Conservation (phyloP, 1,140 invertebrate genomes). For the Branchinecta lindahli region DNA sequence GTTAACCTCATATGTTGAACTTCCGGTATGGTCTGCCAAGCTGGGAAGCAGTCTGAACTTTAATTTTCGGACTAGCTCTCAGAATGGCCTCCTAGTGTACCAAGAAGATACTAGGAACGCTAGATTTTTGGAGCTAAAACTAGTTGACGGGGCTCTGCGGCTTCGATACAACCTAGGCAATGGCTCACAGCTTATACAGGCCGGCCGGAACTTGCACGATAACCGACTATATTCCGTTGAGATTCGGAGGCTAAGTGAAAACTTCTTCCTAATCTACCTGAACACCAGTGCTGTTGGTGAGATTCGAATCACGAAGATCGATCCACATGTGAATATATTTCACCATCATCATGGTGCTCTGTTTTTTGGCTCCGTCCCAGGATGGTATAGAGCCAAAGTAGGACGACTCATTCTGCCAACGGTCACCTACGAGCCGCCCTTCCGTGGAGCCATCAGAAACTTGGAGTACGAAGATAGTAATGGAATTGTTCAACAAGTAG, state of each 20-base stretch:
- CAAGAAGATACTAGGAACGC: slow-evolving; percentile 85
- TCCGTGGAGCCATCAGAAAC: slow-evolving; percentile 60
- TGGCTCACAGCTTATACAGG: slow-evolving; percentile 68
- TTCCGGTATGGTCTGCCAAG: slow-evolving; percentile 71
- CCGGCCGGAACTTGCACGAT: slow-evolving; percentile 67
- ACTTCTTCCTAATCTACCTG: not conserved
- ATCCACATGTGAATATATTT: slow-evolving; percentile 3
- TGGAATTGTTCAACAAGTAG: not conserved
- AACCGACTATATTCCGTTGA: slow-evolving; percentile 40
- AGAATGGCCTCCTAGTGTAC: slow-evolving; percentile 73
- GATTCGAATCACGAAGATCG: not conserved
- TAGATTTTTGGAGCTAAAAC: slow-evolving; percentile 87
- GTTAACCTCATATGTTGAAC: slow-evolving; percentile 70
- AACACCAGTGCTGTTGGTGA: not conserved
- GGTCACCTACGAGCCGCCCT: slow-evolving; percentile 72
- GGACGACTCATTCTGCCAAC: slow-evolving; percentile 64
- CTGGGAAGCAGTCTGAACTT: slow-evolving; percentile 72
- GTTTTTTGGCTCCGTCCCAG: slow-evolving; percentile 67
- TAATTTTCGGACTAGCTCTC: slow-evolving; percentile 79
- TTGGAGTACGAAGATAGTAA: slow-evolving; percentile 58
- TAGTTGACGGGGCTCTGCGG: slow-evolving; percentile 74
- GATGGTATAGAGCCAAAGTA: slow-evolving; percentile 69
- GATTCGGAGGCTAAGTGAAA: not conserved
- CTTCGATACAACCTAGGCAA: slow-evolving; percentile 71
- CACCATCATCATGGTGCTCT: not conserved